Evolutionary conservation across 2,888 invertebrate genomes (phyloP).

Genomic region (Polydesmus complanatus): DNA sequence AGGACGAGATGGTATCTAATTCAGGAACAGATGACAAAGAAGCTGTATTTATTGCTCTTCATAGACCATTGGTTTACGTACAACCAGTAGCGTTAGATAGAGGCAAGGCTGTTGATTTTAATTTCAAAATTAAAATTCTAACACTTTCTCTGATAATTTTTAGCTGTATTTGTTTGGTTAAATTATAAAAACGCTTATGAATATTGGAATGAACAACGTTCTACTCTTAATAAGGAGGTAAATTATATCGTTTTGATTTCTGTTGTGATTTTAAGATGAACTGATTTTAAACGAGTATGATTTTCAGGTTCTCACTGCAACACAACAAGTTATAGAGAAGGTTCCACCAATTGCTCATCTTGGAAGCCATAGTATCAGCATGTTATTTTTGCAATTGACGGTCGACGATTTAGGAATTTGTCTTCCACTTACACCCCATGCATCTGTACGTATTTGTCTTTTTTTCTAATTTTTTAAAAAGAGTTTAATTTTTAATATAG

Average conservation of each 20-base stretch:
- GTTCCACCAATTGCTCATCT: constrained; percentile 60
- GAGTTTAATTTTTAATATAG: constrained; percentile 10
- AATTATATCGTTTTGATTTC: constrained; percentile 3
- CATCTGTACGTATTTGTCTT: constrained; percentile 39
- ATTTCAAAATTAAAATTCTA: not conserved
- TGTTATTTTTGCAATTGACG: constrained; percentile 80
- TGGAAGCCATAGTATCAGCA: constrained; percentile 67
- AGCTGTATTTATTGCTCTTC: constrained; percentile 72
- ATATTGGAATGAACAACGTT: constrained; percentile 94
- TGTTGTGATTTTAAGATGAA: not conserved
- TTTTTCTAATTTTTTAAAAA: not conserved
- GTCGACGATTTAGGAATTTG: constrained; percentile 98
- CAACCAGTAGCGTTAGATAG: constrained; percentile 96
- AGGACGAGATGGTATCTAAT: constrained; percentile 73
- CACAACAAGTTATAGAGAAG: constrained; percentile 44
- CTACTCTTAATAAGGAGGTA: constrained; percentile 78
- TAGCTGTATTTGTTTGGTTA: constrained; percentile 90
- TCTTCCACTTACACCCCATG: constrained; percentile 71
- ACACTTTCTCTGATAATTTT: constrained; percentile 3
- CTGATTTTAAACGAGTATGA: not conserved
- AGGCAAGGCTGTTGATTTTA: constrained; percentile 22
- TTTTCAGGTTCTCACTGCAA: constrained; percentile 34
- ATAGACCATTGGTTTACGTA: constrained; percentile 85
- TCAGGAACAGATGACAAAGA: constrained; percentile 23
- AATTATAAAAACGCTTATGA: constrained; percentile 99